Evolutionary conservation across 2,113 vertebrate species (phyloP), one percentile per base, ranked within the genome.

Genomic region (Zingel zingel): DNA sequence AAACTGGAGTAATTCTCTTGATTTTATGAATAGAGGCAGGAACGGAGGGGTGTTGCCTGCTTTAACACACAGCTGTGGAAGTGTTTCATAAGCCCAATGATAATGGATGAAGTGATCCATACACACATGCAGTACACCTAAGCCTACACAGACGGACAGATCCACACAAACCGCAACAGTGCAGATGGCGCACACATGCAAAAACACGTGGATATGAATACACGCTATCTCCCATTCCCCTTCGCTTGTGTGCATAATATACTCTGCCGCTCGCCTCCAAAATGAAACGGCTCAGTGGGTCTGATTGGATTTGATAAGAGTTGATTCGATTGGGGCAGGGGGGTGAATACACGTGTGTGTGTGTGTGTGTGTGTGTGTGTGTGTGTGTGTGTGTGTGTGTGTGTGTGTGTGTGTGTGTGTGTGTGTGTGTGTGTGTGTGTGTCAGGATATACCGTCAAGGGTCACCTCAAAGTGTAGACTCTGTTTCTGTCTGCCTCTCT

Each of bases 281-380:
- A 90, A 92, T 93, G 82, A 93, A 93, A 93, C 36, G 84, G 88
- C 84, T 89, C 88, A 66, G 86, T 89, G 73, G 67, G 71, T 59
- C 65, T 91, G 91, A 93, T 92, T 90, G 79, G 90, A 93, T 91
- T 91, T 90, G 89, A 92, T 91, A 81, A 82, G 74, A 82, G 79
- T 48, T 87, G 82, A 92, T 89, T 91, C 56, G 63, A 87, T 86
- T 92, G 86, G 23, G 16, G 36, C 53, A 74, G 64, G 45, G 62
- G 51, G 54, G 65, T 11, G 56, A 70, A 54, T 56, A 66, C 74
- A 77, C n/a, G 9, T 30, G 19, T 74, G 48, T 57, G 54, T 74
- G 50, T 70, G 64, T 51, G 53, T 54, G 48, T 76, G 74, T 79
- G 45, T 59, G 51, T 78, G 6, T 79, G 48, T 74, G 45, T 74